Evolutionary conservation across 2,888 invertebrate species (phyloP).

Genomic region (Oscheius onirici): DNA sequence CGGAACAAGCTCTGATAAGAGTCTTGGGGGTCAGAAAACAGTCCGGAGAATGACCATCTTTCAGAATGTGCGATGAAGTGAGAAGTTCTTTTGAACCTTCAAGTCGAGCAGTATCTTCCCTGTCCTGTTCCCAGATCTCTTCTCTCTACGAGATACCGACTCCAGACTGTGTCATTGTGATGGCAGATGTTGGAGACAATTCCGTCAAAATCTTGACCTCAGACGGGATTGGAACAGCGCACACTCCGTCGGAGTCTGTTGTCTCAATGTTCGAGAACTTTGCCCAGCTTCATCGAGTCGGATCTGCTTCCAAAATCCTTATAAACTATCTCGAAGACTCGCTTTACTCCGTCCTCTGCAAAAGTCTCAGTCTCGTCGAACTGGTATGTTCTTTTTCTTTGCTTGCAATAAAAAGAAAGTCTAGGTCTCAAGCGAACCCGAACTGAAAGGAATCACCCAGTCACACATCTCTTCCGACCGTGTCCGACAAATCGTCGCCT

Average conservation of each 20-base stretch:
- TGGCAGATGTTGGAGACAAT: constrained; percentile 47
- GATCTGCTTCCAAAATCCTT: constrained; percentile 53
- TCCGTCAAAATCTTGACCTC: constrained; percentile 41
- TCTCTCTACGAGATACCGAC: constrained; percentile 29
- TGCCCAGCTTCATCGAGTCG: constrained; percentile 48
- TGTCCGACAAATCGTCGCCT: constrained; percentile 59
- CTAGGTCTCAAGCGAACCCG: constrained; percentile 29
- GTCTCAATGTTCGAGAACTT: constrained; percentile 66
- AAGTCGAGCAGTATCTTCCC: constrained; percentile 29
- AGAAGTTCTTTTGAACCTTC: constrained; percentile 31
- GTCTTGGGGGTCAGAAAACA: background rate
- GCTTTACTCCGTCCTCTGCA: constrained; percentile 62
- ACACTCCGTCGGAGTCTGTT: constrained; percentile 61
- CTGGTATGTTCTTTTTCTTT: constrained; percentile 36
- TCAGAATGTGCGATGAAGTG: constrained; percentile 50
- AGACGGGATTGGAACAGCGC: constrained; percentile 48
- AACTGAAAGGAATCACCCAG: background rate
- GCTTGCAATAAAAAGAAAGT: background rate
- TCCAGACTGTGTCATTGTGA: constrained; percentile 48
- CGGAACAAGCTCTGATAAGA: too few relatives aligned
- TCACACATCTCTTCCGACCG: constrained; percentile 48
- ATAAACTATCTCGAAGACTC: constrained; percentile 68
- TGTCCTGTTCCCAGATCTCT: constrained; percentile 36
- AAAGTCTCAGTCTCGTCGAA: constrained; percentile 60
- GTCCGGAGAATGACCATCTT: background rate